Percentiles rank a stretch among this genome's conserved stretches.
Evolutionary conservation across 2,888 invertebrate genomes (phyloP).

Genomic region (Ormia ochracea): DNA sequence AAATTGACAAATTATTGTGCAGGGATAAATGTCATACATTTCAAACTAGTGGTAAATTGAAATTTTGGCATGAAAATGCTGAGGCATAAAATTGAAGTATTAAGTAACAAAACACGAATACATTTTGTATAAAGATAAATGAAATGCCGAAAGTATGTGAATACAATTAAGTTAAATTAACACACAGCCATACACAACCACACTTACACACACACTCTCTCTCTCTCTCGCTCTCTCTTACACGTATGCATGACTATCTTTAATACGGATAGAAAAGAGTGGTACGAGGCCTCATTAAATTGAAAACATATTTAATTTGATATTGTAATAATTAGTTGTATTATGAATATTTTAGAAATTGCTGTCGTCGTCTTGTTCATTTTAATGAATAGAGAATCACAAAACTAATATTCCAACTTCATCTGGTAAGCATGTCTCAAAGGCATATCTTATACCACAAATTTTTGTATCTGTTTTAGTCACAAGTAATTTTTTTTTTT

Average conservation of each 20-base stretch:
- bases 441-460: too few species aligned
- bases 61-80: constrained; percentile 47
- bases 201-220: neutral
- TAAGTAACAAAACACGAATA: constrained; percentile 42
- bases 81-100: neutral
- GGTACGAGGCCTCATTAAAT: neutral
- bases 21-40: constrained; percentile 51
- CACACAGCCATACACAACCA: neutral
- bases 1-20: constrained; percentile 61
- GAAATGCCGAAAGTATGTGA: neutral
- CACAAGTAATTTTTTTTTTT: too few species aligned
- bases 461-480: too few species aligned
- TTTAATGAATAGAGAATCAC: too few species aligned
- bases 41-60: constrained; percentile 60
- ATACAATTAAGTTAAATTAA: neutral
- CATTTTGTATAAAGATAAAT: neutral
- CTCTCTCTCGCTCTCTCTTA: too few species aligned
- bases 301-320: neutral
- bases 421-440: too few species aligned
- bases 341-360: neutral
- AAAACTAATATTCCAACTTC: neutral
- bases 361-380: too few species aligned
- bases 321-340: neutral
- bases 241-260: too few species aligned
- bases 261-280: too few species aligned